These are phyloP conservation scores for Acrocephalus scirpaceus DNA, from an alignment of 2,797 vertebrate species.

Conservation along the genomic window DNA sequence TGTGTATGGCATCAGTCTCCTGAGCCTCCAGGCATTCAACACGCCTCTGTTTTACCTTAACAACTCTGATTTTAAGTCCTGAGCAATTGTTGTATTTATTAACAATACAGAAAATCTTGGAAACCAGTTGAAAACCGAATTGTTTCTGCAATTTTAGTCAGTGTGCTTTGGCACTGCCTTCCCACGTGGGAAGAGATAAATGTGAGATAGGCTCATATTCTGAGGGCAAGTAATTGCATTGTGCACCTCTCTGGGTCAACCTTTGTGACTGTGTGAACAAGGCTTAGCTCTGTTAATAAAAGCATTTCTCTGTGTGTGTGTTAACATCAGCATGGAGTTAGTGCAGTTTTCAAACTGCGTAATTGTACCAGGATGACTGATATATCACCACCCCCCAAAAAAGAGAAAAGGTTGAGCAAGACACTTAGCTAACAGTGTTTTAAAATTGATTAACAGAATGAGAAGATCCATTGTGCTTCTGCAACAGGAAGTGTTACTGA, in stretches of 20 bases:
- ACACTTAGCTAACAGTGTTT: neutral
- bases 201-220: neutral
- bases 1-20: neutral
- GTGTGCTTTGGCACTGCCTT: neutral
- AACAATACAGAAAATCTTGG: neutral
- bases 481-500: neutral
- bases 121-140: neutral
- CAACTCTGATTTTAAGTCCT: neutral
- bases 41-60: neutral
- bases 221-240: neutral
- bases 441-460: neutral
- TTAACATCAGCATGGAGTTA: neutral
- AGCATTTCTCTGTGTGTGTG: neutral
- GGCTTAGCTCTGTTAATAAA: neutral
- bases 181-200: neutral
- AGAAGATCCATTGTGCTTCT: constrained; percentile 8
- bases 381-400: neutral
- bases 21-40: neutral
- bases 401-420: constrained; percentile 8
- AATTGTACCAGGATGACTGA: neutral
- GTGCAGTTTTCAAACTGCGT: neutral
- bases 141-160: neutral
- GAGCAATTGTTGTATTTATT: neutral
- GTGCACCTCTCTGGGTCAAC: neutral
- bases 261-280: neutral